Conservation (phyloP, 2,888 invertebrate species). For the Phymatocera aterrima region DNA sequence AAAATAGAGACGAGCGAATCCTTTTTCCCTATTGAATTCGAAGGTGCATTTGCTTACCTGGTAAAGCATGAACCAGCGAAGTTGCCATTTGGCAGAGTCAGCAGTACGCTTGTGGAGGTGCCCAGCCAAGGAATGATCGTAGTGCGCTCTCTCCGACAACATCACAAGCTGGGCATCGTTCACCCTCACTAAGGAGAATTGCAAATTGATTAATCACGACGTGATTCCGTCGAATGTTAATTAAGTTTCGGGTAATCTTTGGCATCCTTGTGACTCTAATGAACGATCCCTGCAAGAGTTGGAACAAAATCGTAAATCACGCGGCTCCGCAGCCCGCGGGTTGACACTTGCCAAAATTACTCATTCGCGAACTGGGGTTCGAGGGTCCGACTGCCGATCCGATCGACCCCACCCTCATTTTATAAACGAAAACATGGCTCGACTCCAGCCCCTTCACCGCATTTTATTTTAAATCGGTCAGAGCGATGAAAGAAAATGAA, state of each 20-base stretch:
- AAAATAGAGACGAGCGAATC: too few species aligned
- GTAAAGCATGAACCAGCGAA: slow-evolving; percentile 88
- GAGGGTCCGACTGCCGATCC: too few species aligned
- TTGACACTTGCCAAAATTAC: too few species aligned
- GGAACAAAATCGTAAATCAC: too few species aligned
- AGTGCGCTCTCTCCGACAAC: slow-evolving; percentile 90
- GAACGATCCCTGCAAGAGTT: too few species aligned
- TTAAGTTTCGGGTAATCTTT: background rate
- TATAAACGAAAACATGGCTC: too few species aligned
- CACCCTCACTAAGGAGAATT: slow-evolving; percentile 78
- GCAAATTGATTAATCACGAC: background rate
- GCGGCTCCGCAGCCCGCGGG: too few species aligned
- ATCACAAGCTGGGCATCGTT: slow-evolving; percentile 91
- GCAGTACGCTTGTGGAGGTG: slow-evolving; percentile 91
- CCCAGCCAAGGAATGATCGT: slow-evolving; percentile 89
- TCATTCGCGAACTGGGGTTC: too few species aligned
- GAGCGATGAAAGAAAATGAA: background rate
- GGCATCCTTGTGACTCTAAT: too few species aligned
- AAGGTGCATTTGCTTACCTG: slow-evolving; percentile 78
- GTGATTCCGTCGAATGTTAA: background rate
- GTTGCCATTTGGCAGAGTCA: slow-evolving; percentile 92
- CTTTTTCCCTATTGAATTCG: background rate
- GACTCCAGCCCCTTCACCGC: too few species aligned
- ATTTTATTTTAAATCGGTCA: too few species aligned
- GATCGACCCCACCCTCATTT: too few species aligned